A percentile compares a stretch with the other conserved stretches of the same genome.
Conservation (phyloP, 1,140 invertebrate species). For the Amyelois transitella region DNA sequence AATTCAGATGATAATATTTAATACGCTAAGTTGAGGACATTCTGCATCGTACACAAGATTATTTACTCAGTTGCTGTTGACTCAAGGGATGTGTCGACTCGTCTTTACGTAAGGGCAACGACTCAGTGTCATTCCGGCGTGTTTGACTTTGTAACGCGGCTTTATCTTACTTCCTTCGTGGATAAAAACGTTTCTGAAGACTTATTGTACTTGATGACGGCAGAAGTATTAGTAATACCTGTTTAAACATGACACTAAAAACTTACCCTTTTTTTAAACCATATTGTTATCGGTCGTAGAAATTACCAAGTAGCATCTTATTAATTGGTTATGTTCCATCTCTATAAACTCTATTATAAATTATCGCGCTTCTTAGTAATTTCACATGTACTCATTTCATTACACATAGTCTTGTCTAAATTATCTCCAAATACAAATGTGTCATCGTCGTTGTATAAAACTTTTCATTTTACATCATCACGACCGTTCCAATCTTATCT, state of each 20-base stretch:
- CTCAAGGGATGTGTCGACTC: neutral
- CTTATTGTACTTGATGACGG: neutral
- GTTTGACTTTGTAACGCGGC: neutral
- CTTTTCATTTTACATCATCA: neutral
- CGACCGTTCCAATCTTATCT: neutral
- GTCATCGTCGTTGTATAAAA: neutral
- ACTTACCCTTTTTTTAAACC: too few relatives aligned
- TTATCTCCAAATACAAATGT: neutral
- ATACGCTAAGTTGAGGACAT: neutral
- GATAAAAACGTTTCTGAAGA: neutral
- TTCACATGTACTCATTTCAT: neutral
- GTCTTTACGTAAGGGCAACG: neutral
- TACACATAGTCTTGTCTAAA: neutral
- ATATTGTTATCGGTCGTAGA: too few relatives aligned
- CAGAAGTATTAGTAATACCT: neutral
- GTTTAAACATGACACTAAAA: too few relatives aligned
- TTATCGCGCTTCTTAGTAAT: too few relatives aligned
- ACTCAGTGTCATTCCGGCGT: neutral
- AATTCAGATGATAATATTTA: neutral
- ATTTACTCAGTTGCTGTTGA: slow-evolving; percentile 3
- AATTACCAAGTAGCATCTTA: too few relatives aligned
- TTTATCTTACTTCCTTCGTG: neutral
- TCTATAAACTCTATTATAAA: too few relatives aligned
- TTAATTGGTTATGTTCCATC: too few relatives aligned
- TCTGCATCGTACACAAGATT: neutral